Evolutionary conservation across 2,113 vertebrate genomes (phyloP), one percentile per base, ranked within the genome.

Genomic region (Antidorcas marsupialis): DNA sequence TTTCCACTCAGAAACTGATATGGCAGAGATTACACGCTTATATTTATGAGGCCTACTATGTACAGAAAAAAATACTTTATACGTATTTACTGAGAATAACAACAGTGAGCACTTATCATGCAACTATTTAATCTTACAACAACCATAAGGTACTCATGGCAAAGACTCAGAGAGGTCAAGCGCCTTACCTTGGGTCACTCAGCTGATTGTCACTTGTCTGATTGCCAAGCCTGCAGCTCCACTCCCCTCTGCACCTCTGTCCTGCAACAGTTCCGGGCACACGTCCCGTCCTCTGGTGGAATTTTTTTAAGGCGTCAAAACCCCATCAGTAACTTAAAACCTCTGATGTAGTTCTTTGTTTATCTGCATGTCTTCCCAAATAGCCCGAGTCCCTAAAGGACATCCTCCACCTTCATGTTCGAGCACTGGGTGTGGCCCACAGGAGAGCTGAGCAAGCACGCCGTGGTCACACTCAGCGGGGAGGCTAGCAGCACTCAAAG

Each of bases 161-260:
- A 79, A 97, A 97, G 89, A 67, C n/a, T 83, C 60, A 93, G n/a
- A 94, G 39, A 93, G 53, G 52, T 10, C 81, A 92, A 93, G 19
- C 62, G 16, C 13, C 78, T 92, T 88, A 27, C 28, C 59, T 74
- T 64, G 19, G 67, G 43, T 94, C 52, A 84, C 74, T 89, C 43
- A 82, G 59, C 53, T 95, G 91, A 95, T 59, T 55, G 57, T 27
- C 25, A 27, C 57, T 59, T 59, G n/a, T 88, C 81, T 45, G 33
- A 87, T 2, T 64, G 23, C 74, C 64, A 55, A 50, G 43, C 91
- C 86, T 64, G 67, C 62, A 33, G 30, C 36, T 62, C 28, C 11
- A 74, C 25, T 59, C 93, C 7, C 57, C 57, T 15, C 62, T 71
- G 3, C 1, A 81, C 57, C 39, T 17, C 57, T 60, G 2, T 1